Percentiles rank a stretch among this genome's conserved stretches.
These are phyloP conservation scores for Maccullochella peelii DNA, from an alignment of 2,113 vertebrate species.

Conservation along the genomic window DNA sequence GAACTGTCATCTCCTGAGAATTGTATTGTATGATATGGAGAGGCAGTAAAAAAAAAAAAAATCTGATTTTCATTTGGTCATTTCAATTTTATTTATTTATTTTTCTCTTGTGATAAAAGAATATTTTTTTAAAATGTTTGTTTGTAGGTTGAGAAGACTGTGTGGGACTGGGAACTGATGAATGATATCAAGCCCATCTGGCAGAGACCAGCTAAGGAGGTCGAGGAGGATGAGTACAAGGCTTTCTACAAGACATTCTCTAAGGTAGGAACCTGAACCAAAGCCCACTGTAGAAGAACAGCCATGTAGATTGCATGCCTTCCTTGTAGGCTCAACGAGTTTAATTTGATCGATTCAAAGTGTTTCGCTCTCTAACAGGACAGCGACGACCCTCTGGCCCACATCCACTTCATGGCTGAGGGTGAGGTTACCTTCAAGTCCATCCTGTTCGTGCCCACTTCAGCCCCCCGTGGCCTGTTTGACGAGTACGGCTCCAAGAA, in stretches of 20 bases:
- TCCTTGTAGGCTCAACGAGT: background rate
- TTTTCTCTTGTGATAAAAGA: too few species aligned
- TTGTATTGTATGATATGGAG: background rate
- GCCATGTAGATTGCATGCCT: too few species aligned
- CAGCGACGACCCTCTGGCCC: constrained; percentile 90
- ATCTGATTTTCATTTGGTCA: background rate
- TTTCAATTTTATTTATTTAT: too few species aligned
- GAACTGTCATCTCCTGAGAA: background rate
- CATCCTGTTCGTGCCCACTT: constrained; percentile 94
- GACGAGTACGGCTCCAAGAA: constrained; percentile 99
- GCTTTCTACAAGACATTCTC: constrained; percentile 99
- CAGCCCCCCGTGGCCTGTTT: constrained; percentile 95
- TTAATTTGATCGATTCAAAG: background rate
- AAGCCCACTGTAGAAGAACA: background rate
- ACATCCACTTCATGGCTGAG: constrained; percentile 98
- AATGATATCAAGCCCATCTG: constrained; percentile 99
- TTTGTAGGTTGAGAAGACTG: constrained; percentile 95
- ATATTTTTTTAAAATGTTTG: constrained; percentile 1
- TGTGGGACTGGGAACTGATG: constrained; percentile 99
- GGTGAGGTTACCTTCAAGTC: constrained; percentile 99
- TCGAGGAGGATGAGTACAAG: constrained; percentile 97
- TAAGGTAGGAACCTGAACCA: constrained; percentile 83
- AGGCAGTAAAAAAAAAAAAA: background rate
- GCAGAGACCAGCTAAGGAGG: constrained; percentile 96
- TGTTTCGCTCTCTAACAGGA: constrained; percentile 83